These are phyloP conservation scores for Notarius quadriscutis DNA, from an alignment of 2,113 vertebrate genomes.

Conservation along the genomic window DNA sequence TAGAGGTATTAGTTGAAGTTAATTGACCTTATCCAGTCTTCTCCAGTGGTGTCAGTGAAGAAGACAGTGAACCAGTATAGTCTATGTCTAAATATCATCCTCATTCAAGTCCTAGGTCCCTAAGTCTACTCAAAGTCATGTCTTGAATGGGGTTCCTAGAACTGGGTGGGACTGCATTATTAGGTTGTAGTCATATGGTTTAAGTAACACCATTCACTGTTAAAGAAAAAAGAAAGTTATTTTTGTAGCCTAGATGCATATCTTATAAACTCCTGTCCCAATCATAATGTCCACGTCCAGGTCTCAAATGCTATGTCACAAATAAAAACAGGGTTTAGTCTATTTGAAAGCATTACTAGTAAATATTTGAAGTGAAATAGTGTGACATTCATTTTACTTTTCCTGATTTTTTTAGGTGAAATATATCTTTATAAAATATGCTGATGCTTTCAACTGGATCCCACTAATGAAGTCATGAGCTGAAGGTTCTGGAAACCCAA, in stretches of 20 bases:
- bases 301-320: not conserved
- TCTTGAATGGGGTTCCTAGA: not conserved
- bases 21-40: not conserved
- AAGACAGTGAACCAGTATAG: not conserved
- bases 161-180: not conserved
- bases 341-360: not conserved
- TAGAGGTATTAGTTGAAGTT: not conserved
- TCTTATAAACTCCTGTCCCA: not conserved
- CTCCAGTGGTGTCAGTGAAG: not conserved
- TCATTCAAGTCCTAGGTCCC: not conserved
- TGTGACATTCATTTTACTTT: not conserved
- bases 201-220: not conserved
- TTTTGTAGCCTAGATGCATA: not conserved
- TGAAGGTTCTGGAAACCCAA: not conserved
- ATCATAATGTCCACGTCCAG: not conserved
- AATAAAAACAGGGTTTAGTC: not conserved
- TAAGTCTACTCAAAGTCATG: not conserved
- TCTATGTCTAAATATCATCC: not conserved
- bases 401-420: not conserved
- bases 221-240: not conserved
- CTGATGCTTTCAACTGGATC: not conserved
- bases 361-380: not conserved
- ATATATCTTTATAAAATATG: not conserved
- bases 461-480: not conserved
- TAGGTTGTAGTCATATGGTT: not conserved